Evolutionary conservation across 2,797 vertebrate genomes (phyloP), one percentile per base, ranked within the genome.

Genomic region (Tympanoctomys barrerae): DNA sequence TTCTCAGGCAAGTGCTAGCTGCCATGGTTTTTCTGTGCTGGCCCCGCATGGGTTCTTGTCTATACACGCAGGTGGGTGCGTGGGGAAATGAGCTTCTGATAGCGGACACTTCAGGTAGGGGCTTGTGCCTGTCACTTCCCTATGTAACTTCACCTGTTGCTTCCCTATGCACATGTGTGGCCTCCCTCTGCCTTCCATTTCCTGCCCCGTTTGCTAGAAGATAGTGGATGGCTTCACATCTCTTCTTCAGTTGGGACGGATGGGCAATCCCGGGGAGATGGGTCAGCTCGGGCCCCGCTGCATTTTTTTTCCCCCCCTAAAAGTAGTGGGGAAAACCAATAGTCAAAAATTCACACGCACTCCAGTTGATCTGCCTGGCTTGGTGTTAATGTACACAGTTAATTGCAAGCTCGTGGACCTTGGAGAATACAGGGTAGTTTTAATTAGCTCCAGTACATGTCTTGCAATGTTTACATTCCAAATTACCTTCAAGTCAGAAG

Each of bases 401-500:
- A 94, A 96, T 46, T 96, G 88, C 49, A 91, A 88, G 46, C 75
- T 94, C 95, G 89, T 6, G 95, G 86, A 78, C 95, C 78, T 93
- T 26, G 5, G 84, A 91, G 96, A 97, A 95, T 62, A 83, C 77
- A 88, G 78, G 80, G 92, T 42, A 80, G 75, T 62, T 96, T 95
- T 97, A 96, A 97, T 97, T 97, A 97, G 98, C 97, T 97, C 90
- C 94, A 97, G 84, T 33, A 83, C 5, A 0, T 12, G 79, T 66
- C 91, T 92, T 42, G 14, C 73, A 92, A 57, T 46, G 26, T 96
- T 96, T 97, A 96, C 93, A 92, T 71, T 96, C 88, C 89, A 96
- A 95, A 97, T 96, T 96, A 96, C 97, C 96, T 97, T 97, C 94
- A 95, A 85, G 92, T 85, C 91, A 88, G 66, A 82, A 93, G 94